Evolutionary conservation across 2,797 vertebrate genomes (phyloP), one percentile per base, ranked within the genome.

Genomic region (Hypotaenidia okinawae): DNA sequence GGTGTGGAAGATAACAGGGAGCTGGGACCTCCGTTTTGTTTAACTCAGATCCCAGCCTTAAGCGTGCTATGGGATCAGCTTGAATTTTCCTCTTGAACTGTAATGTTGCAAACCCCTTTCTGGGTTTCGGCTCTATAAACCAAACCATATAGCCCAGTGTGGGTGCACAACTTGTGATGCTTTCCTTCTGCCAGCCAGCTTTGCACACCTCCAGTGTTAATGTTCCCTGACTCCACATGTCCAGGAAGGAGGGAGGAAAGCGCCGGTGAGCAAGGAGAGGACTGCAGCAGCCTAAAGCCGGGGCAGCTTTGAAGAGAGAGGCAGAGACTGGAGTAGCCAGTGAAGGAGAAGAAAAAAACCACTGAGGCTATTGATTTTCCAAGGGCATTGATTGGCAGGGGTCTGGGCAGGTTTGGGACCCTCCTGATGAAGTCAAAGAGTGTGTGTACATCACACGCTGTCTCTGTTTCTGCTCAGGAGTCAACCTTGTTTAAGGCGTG

Each of bases 391-490:
- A 70, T 18, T 39, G 28, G 41, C 45, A 83, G 61, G n/a, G 37
- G 18, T 41, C 47, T 72, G 76, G 74, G 47, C 24, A 63, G 43
- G 15, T 58, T 28, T 59, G 91, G 67, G 52, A 62, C 21, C 19
- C 39, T 49, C 19, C 55, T 7, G 54, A 49, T 9, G 28, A 54
- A 66, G 41, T 72, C 0, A 2, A 25, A 6, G 18, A 3, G 10
- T 0, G 0, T 25, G 43, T 11, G 12, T 7, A 6, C 28, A 43
- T 11, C 0, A 0, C 32, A 47, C 2, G 0, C 28, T 27, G 54
- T 14, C 84, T 64, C n/a, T 30, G 52, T 58, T 88, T 92, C 72
- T 64, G 6, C 32, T 83, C 73, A 41, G 47, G 66, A 87, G 49
- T 62, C 67, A 58, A 14, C 74, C 78, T 64, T 57, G 72, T 77